Evolutionary conservation across 2,888 invertebrate species (phyloP), one percentile per base, ranked within the genome.

Genomic region (Sphaeridia pumilis): DNA sequence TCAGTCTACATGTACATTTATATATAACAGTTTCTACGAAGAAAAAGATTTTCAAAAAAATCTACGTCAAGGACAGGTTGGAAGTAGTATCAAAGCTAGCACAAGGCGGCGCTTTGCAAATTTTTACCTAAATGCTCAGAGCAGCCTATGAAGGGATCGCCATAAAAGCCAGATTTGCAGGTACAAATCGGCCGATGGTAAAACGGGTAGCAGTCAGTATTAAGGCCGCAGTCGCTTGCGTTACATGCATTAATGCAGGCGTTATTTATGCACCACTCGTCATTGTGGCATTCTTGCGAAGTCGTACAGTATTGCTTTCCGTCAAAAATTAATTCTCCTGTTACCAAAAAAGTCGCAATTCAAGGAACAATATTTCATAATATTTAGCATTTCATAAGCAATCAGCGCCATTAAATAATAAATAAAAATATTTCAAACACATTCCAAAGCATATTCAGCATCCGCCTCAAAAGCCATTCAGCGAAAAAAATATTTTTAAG

Each of bases 201-300:
- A 14, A 85, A 79, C 3, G 87, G 87, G 43, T 80, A 79, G 68
- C 90, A 90, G 68, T 85, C 82, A 2, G 89, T 86, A 69, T 83
- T 82, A 50, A 42, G 35, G 38, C 52, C 52, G 49, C 55, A 55
- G 48, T 55, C 49, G 52, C 55, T 55, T 52, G 52, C 48, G 41
- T 55, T 55, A 55, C 55, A 55, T 28, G 55, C 52, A 52, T 55
- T 55, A 55, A 44, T 55, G 52, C 55, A 55, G 51, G 55, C 49
- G 51, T 55, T 55, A 55, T 47, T 48, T 45, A 46, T 49, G 52
- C 55, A 55, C 52, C 49, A 48, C 46, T 55, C 55, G 48, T 48
- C 48, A 48, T 27, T 26, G 34, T 41, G 43, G 46, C 55, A 55
- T 34, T 55, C 55, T 47, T 48, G 42, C 38, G 45, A 45, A 48